phyloP scores from a whole-genome alignment of 2,888 invertebrate species.

The Apotomis turbidana region DNA sequence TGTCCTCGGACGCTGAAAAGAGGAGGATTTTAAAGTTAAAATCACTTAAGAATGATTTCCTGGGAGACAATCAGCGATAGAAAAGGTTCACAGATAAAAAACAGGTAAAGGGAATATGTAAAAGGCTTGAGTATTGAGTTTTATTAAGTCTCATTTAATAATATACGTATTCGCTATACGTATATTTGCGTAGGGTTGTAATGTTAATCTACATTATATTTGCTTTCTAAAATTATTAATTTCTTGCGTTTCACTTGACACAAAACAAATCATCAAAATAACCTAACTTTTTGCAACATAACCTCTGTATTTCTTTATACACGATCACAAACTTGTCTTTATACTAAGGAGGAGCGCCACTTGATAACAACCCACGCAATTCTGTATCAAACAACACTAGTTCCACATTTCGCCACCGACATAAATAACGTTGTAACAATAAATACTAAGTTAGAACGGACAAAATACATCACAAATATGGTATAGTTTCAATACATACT shows the following conservation, averaged over 20 bases:
- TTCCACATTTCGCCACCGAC: constrained; percentile 29
- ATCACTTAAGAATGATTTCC: no score
- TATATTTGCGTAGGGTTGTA: no score
- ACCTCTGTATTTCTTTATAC: constrained; percentile 16
- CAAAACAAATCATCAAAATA: neutral
- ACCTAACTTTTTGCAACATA: constrained; percentile 31
- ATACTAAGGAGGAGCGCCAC: constrained; percentile 18
- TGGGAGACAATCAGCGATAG: no score
- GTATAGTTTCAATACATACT: constrained; percentile 55
- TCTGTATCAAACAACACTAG: constrained; percentile 4
- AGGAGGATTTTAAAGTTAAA: neutral
- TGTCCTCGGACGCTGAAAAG: constrained; percentile 71
- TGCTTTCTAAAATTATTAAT: neutral
- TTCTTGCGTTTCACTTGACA: neutral
- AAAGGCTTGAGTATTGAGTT: no score
- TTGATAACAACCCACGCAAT: constrained; percentile 1
- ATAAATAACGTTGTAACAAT: constrained; percentile 17
- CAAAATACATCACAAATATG: neutral
- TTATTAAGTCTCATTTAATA: no score
- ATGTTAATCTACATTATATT: no score
- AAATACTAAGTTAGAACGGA: neutral
- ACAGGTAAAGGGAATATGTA: no score
- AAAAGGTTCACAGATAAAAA: no score
- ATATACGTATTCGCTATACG: no score
- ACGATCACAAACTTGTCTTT: constrained; percentile 4